A percentile compares a stretch with the other conserved stretches of the same genome.
These are phyloP conservation scores for Garrulus glandarius DNA, from an alignment of 2,797 vertebrate genomes.

Conservation along the genomic window DNA sequence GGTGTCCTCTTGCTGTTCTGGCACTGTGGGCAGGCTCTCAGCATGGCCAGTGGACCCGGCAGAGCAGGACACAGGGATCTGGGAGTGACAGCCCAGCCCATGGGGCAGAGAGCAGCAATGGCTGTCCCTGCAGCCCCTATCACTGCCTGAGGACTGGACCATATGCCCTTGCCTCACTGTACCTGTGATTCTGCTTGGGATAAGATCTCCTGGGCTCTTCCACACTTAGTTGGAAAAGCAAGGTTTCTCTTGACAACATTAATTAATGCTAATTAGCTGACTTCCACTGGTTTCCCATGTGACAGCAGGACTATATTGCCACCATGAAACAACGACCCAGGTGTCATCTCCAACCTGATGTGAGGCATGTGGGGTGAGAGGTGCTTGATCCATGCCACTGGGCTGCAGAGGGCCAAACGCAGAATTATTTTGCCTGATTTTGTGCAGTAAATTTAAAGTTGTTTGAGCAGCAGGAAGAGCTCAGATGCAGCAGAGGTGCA, in stretches of 20 bases:
- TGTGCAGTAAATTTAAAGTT: not conserved
- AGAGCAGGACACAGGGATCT: not conserved
- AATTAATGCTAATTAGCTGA: not conserved
- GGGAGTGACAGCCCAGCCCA: not conserved
- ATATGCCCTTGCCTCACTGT: rapidly evolving
- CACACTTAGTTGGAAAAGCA: not conserved
- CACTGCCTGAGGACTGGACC: not conserved
- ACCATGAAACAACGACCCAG: not conserved
- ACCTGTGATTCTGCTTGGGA: not conserved
- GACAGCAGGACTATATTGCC: not conserved
- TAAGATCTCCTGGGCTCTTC: not conserved
- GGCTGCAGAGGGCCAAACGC: not conserved
- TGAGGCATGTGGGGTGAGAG: not conserved
- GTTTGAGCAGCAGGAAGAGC: not conserved
- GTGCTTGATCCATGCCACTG: not conserved
- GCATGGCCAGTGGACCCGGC: not conserved
- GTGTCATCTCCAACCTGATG: not conserved
- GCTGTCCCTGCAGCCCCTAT: not conserved
- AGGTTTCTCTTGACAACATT: not conserved
- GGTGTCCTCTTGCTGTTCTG: not conserved
- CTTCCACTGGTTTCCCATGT: not conserved
- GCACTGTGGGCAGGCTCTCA: not conserved
- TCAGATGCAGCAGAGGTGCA: not conserved
- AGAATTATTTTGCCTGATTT: not conserved
- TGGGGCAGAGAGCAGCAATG: not conserved